Conservation (phyloP, 2,888 invertebrate species). For the Drosophila tripunctata region DNA sequence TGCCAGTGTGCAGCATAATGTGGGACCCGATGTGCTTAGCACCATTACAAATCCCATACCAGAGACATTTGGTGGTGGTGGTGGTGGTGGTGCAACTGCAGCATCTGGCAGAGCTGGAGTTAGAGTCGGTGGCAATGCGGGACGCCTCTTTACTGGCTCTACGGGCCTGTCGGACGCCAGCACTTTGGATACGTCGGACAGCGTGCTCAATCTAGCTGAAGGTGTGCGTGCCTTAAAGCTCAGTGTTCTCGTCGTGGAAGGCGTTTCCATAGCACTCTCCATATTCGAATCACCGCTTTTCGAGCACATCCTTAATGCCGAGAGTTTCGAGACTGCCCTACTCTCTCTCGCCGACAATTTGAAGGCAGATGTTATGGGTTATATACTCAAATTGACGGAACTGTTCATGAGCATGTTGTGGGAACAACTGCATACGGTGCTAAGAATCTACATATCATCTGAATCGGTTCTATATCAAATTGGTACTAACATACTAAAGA, state of each 20-base stretch:
- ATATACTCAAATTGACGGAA: constrained; percentile 51
- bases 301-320: constrained; percentile 49
- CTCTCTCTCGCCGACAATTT: constrained; percentile 46
- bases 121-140: neutral
- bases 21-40: constrained; percentile 70
- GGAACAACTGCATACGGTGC: constrained; percentile 26
- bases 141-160: neutral
- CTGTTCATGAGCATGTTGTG: constrained; percentile 48
- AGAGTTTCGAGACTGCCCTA: constrained; percentile 56
- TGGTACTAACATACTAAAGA: constrained; percentile 29
- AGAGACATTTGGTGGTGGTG: constrained; percentile 6
- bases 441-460: constrained; percentile 56
- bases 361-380: constrained; percentile 12
- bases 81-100: neutral
- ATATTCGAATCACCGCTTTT: constrained; percentile 37
- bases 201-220: no score
- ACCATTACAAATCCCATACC: constrained; percentile 73
- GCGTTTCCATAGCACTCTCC: constrained; percentile 8
- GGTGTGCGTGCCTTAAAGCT: constrained; percentile 34
- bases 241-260: constrained; percentile 40
- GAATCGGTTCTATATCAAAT: constrained; percentile 69
- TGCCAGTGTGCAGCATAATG: constrained; percentile 76
- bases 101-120: no score
- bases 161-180: constrained; percentile 17
- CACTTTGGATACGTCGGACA: constrained; percentile 13